These are phyloP conservation scores for Thalassophryne amazonica DNA, from an alignment of 2,797 vertebrate species.

Conservation along the genomic window DNA sequence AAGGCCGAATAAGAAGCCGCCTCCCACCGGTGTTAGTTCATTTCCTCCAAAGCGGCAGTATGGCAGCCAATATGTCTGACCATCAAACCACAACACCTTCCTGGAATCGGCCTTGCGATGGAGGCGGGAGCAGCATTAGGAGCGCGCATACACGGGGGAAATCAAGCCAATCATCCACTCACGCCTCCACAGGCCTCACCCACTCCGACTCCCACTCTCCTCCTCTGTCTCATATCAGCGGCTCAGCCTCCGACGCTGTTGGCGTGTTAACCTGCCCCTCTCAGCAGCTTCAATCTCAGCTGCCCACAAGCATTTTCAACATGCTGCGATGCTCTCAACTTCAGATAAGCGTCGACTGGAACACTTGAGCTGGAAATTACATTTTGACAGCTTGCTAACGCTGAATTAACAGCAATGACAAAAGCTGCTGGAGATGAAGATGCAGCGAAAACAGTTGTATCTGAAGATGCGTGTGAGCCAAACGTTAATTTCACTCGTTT, in stretches of 20 bases:
- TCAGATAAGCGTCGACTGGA: conserved; percentile 47
- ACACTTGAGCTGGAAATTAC: conserved; percentile 61
- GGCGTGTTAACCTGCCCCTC: conserved; percentile 45
- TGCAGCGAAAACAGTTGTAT: conserved; percentile 27
- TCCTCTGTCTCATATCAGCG: conserved; percentile 12
- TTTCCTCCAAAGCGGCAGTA: conserved; percentile 41
- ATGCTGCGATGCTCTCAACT: conserved; percentile 53
- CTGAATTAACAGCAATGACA: conserved; percentile 58
- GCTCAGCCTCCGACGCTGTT: conserved; percentile 16
- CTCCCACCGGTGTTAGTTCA: conserved; percentile 23
- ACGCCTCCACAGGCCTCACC: conserved; percentile 11
- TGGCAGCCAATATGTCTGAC: conserved; percentile 51
- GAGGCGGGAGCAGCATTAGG: conserved; percentile 22
- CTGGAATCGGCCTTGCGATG: conserved; percentile 31
- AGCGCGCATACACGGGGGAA: conserved; percentile 48
- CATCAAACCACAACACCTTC: conserved; percentile 29
- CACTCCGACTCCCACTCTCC: conserved; percentile 26
- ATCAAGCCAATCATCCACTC: conserved; percentile 51
- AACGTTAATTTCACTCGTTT: conserved; percentile 31
- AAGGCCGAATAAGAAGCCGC: conserved; percentile 27
- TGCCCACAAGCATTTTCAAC: conserved; percentile 51
- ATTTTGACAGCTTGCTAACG: conserved; percentile 63
- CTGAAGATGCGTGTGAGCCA: conserved; percentile 28
- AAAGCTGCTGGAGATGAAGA: conserved; percentile 36
- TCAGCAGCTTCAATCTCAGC: conserved; percentile 44